Base-by-base conservation (phyloP, 2,888 invertebrate species). In the Eilema depressum region DNA sequence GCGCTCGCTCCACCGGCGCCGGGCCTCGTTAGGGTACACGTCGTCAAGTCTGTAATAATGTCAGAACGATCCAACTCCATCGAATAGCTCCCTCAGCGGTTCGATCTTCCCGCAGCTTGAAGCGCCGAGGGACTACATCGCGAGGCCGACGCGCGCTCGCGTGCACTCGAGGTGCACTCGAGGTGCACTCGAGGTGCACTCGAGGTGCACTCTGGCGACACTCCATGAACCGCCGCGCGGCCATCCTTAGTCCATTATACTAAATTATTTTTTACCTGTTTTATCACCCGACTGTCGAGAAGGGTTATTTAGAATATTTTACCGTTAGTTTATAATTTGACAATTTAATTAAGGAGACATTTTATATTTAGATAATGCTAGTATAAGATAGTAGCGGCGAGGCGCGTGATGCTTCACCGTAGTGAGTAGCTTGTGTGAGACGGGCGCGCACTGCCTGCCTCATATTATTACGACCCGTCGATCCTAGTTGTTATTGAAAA, bases 251-350 rank as follows among this genome's bases (percentile, higher is more conserved):
- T 47, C 47, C 3, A 47, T 47, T 20, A 53, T 53, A 53, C n/a
- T 7, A n/a, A n/a, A 53, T 47, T 20, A 20, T 47, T 47, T 20
- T 47, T 20, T 20, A 20, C 14, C 7, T 7, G 33, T 20, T 26
- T 11, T 41, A 17, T 41, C 2, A n/a, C n/a, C 17, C 2, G 17
- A 41, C 5, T 41, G 37, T 37, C n/a, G n/a, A n/a, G n/a, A n/a
- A n/a, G n/a, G n/a, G 1, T 12, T 37, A 37, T 12, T 37, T 59
- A 25, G 37, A 37, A 25, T 25, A 63, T 26, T 41, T 41, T 59
- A 66, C 20, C 11, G 26, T 66, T 66, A 59, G 59, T 59, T 25
- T 37, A 59, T 41, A 3, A 37, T 59, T 37, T n/a, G 59, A 66
- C 41, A 63, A 59, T 37, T 26, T n/a, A 12, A 59, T 59, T 53